Evolutionary conservation across 2,113 vertebrate genomes (phyloP).

Genomic region (Barnardius zonarius): DNA sequence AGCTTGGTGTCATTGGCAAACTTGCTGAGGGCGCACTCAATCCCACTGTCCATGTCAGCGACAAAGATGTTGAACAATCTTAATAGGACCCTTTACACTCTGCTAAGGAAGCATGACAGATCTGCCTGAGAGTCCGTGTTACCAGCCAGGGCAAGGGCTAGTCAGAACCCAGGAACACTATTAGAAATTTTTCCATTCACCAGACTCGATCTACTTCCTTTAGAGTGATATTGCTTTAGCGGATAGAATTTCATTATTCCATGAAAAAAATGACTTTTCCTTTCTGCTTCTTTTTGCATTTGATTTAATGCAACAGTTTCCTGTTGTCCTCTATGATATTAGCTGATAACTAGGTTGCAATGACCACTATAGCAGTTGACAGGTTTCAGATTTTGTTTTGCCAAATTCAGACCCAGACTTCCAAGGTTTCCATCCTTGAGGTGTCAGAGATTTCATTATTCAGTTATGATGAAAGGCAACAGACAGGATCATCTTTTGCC

Average conservation of each 20-base stretch:
- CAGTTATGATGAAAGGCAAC: not conserved
- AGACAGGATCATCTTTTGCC: not conserved
- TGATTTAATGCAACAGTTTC: not conserved
- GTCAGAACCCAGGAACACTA: not conserved
- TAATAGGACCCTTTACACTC: not conserved
- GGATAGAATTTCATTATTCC: not conserved
- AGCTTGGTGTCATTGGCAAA: too few species aligned
- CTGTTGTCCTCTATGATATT: not conserved
- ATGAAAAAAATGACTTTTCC: not conserved
- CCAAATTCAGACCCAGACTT: not conserved
- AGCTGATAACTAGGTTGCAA: not conserved
- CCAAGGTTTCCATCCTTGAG: not conserved
- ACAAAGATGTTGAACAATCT: not conserved
- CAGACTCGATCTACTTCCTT: not conserved
- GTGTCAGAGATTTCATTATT: not conserved
- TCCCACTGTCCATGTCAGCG: too few species aligned
- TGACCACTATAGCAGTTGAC: not conserved
- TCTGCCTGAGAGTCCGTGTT: not conserved
- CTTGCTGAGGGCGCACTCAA: too few species aligned
- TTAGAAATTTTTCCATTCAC: not conserved
- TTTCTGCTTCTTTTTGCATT: not conserved
- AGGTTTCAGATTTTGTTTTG: not conserved
- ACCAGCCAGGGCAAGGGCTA: not conserved
- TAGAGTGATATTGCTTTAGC: not conserved
- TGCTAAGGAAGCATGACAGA: not conserved